Evolutionary conservation across 1,140 invertebrate species (phyloP).

Genomic region (Trachelipus rathkii): DNA sequence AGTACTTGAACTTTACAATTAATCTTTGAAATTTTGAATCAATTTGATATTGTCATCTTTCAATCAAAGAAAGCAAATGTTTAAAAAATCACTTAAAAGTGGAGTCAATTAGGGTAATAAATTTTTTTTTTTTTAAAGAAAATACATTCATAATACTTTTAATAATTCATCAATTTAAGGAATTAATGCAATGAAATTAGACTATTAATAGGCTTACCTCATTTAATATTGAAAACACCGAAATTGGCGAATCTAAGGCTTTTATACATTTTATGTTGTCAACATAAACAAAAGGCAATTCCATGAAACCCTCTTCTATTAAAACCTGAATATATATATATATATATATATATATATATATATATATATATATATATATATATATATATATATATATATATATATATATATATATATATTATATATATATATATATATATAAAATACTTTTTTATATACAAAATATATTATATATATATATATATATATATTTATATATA

Average conservation of each 20-base stretch:
- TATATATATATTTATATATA: not conserved
- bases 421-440: not conserved
- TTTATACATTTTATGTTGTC: constrained; percentile 59
- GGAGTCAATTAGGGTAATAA: too few relatives aligned
- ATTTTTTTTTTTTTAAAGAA: too few relatives aligned
- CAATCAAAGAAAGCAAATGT: too few relatives aligned
- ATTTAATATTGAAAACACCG: constrained; percentile 52
- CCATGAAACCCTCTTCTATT: constrained; percentile 42
- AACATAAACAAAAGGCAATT: constrained; percentile 43
- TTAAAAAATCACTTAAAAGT: too few relatives aligned
- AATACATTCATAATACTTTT: too few relatives aligned
- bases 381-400: constrained; percentile 1
- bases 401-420: not conserved
- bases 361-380: not conserved
- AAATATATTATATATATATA: not conserved
- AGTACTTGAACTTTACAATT: too few relatives aligned
- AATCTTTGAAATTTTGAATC: too few relatives aligned
- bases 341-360: not conserved
- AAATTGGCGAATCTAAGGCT: constrained; percentile 48
- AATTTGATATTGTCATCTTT: too few relatives aligned
- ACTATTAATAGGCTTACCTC: constrained; percentile 48
- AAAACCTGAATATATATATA: constrained; percentile 32
- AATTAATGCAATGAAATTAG: too few relatives aligned
- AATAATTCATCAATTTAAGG: too few relatives aligned
- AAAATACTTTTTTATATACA: too few relatives aligned